These are phyloP conservation scores for Orthonevra nobilis DNA, from an alignment of 2,888 invertebrate species.

Conservation along the genomic window DNA sequence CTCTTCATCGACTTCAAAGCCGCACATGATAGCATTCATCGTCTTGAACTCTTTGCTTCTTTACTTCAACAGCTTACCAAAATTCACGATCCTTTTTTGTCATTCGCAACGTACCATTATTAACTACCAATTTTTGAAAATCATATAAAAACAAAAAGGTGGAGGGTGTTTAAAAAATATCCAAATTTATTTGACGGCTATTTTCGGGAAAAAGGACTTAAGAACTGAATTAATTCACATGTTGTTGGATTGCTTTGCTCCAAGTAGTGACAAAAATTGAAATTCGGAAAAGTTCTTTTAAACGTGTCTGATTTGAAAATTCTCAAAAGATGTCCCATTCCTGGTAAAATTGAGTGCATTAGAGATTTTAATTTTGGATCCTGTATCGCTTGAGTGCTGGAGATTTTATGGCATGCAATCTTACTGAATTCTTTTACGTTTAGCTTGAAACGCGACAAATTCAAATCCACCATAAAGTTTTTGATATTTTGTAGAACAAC, in stretches of 20 bases:
- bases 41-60: too few relatives aligned
- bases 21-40: too few relatives aligned
- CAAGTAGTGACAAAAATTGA: background rate
- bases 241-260: background rate
- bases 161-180: too few relatives aligned
- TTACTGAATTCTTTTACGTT: background rate
- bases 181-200: too few relatives aligned
- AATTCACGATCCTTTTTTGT: too few relatives aligned
- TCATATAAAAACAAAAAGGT: too few relatives aligned
- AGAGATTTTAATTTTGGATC: background rate
- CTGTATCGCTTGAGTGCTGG: background rate
- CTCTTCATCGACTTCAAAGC: too few relatives aligned
- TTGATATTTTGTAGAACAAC: background rate
- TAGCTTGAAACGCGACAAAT: background rate
- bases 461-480: conserved; percentile 17
- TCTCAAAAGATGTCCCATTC: conserved; percentile 18
- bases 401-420: background rate
- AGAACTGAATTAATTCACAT: too few relatives aligned
- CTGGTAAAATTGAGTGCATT: conserved; percentile 14
- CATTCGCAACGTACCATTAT: too few relatives aligned
- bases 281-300: conserved; percentile 1
- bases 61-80: too few relatives aligned
- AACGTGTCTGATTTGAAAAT: conserved; percentile 12
- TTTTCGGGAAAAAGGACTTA: too few relatives aligned
- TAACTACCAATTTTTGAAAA: too few relatives aligned